Evolutionary conservation across 2,113 vertebrate genomes (phyloP), one percentile per base, ranked within the genome.

Genomic region (Sitta europaea): DNA sequence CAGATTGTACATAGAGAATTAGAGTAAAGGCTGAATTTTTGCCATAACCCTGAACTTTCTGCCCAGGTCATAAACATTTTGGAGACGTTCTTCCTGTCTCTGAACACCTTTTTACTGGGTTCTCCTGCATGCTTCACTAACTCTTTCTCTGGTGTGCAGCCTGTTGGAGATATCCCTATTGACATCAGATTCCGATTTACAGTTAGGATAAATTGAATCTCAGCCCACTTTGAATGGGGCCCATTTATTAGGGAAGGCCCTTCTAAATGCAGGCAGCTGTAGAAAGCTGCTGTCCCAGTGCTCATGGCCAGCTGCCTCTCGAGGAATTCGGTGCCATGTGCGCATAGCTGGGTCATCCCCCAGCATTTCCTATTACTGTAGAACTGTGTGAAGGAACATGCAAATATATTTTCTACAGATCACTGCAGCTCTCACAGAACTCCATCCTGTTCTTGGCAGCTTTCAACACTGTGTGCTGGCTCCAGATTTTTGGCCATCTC

Each of bases 391-490:
- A 53, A 90, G 58, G 58, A 57, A 8, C 24, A 3, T n/a, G 19
- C 35, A 79, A 35, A n/a, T 82, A 1, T 1, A 45, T 55, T 79
- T 88, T 50, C 61, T 86, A 0, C 4, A 76, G 31, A 38, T 62
- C 0, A 1, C 70, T 61, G 21, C 0, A 1, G 12, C 11, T 68
- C n/a, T 82, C 0, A 0, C 35, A 63, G 59, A 92, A 53, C 17
- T 24, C 59, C 36, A 14, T 67, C 27, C 25, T 73, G 28, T 68
- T 87, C 58, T 12, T 25, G 5, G 12, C 63, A 76, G 78, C 71
- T 73, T 91, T 73, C 45, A 43, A 40, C 79, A 33, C 74, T 42
- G 3, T 76, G 61, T n/a, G 28, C 42, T 90, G 51, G 24, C 74
- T 92, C 61, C 87, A 89, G 87, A 63, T 66, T 88, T 93, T 79